Evolutionary conservation across 23 tunicate species (phyloP).

Genomic region (Trididemnum clinides): DNA sequence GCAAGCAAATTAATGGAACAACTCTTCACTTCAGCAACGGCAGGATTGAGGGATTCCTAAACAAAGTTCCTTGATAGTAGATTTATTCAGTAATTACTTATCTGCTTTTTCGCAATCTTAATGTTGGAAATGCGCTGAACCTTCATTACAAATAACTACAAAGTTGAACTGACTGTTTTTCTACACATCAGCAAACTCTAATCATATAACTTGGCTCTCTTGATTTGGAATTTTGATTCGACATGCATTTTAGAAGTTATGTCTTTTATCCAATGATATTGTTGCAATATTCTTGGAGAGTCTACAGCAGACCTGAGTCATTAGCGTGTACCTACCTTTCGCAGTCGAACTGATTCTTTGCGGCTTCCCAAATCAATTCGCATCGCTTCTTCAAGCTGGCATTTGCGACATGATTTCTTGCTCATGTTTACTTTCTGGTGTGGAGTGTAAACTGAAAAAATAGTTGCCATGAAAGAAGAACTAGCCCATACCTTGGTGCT

Average conservation of each 20-base stretch:
- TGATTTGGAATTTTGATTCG: no score
- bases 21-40: conserved; percentile 59
- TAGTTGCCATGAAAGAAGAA: no score
- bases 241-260: no score
- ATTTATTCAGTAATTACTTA: no score
- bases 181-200: no score
- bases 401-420: conserved; percentile 49
- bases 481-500: no score
- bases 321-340: conserved; percentile 30
- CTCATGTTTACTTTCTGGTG: conserved; percentile 7
- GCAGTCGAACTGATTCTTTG: conserved; percentile 22
- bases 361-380: conserved; percentile 48
- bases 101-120: no score
- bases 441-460: background rate
- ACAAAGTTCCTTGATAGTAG: no score
- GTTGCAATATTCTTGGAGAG: background rate
- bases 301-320: background rate
- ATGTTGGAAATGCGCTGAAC: no score
- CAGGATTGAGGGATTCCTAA: conserved; percentile 41
- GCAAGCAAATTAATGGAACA: conserved; percentile 61
- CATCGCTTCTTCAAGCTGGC: conserved; percentile 28
- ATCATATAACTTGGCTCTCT: no score
- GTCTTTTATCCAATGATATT: background rate
- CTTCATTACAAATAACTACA: no score
- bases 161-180: no score